A percentile compares a stretch with the other conserved stretches of the same genome.
phyloP scores from a whole-genome alignment of 2,888 invertebrate species.

The Laspeyria flexula region DNA sequence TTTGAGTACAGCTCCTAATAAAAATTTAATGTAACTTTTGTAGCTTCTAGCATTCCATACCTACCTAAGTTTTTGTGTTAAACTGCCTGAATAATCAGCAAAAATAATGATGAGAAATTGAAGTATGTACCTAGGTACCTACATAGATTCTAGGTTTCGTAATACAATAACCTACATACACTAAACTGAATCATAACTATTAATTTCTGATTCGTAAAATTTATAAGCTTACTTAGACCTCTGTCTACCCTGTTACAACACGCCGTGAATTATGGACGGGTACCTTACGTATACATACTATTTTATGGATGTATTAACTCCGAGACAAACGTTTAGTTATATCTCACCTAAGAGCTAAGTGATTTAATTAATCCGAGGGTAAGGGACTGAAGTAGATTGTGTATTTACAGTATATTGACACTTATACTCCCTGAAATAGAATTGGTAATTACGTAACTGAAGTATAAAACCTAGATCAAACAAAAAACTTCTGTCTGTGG shows the following conservation, averaged over 20 bases:
- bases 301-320: slow-evolving; percentile 38
- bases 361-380: slow-evolving; percentile 44
- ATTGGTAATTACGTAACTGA: background rate
- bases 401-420: slow-evolving; percentile 21
- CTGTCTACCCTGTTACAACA: background rate
- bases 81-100: no score
- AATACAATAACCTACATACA: no score
- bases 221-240: background rate
- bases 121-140: no score
- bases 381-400: slow-evolving; percentile 20
- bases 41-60: no score
- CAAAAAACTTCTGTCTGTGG: no score
- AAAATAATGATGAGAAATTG: no score
- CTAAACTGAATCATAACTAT: background rate
- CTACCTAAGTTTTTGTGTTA: no score
- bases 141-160: no score
- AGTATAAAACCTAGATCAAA: background rate
- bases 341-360: slow-evolving; percentile 31
- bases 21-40: no score
- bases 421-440: background rate
- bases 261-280: background rate
- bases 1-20: no score
- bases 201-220: background rate
- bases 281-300: slow-evolving; percentile 12
- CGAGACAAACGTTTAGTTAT: slow-evolving; percentile 31